phyloP scores from a whole-genome alignment of 2,113 vertebrate genomes.

The Vidua macroura region DNA sequence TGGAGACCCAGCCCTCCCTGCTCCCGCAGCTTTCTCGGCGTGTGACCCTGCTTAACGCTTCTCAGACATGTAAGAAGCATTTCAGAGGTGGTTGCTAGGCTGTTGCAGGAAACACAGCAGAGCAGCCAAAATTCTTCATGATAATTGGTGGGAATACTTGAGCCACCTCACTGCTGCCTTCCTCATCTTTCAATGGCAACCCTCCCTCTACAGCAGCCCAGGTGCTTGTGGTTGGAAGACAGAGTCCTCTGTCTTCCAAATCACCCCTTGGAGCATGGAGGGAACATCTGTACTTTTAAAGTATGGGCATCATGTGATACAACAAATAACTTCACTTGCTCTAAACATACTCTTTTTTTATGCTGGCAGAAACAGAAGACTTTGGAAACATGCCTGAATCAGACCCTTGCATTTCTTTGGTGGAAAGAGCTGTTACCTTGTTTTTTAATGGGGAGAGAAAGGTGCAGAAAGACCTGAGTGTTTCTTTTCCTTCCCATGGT shows the following conservation, averaged over 20 bases:
- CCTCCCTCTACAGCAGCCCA: slow-evolving; percentile 23
- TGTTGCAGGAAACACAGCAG: slow-evolving; percentile 4
- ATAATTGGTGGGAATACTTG: slow-evolving; percentile 42
- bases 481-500: not conserved
- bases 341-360: not conserved
- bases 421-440: not conserved
- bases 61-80: not conserved
- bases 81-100: slow-evolving; percentile 43
- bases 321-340: not conserved
- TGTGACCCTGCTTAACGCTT: not conserved
- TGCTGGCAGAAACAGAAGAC: not conserved
- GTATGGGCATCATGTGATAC: not conserved
- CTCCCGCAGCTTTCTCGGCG: accelerated
- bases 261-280: slow-evolving; percentile 8
- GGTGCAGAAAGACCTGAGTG: not conserved
- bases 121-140: slow-evolving; percentile 40
- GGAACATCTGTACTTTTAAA: slow-evolving; percentile 50
- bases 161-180: slow-evolving; percentile 13
- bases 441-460: not conserved
- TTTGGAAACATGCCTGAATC: not conserved
- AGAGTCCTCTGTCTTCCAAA: slow-evolving; percentile 40
- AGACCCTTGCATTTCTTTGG: not conserved
- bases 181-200: slow-evolving; percentile 59
- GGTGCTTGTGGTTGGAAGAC: slow-evolving; percentile 18
- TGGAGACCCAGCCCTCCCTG: not conserved